Conservation (phyloP, 2,797 vertebrate species). For the Hozukius guyotensis region DNA sequence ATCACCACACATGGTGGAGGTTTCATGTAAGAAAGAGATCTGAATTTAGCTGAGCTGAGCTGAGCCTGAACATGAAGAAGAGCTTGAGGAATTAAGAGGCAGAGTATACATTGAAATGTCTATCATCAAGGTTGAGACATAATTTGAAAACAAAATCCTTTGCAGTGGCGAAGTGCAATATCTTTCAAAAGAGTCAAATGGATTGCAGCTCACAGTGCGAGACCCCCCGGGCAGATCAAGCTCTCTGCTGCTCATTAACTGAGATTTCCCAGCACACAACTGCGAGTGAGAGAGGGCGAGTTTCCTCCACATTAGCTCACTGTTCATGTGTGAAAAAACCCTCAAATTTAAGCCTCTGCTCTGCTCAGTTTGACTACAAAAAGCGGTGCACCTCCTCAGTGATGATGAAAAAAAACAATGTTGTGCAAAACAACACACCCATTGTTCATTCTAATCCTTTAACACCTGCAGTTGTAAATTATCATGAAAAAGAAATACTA, state of each 20-base stretch:
- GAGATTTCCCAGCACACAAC: neutral
- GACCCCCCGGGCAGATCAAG: neutral
- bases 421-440: neutral
- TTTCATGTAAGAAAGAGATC: neutral
- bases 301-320: neutral
- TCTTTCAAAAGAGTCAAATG: neutral
- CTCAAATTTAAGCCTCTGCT: neutral
- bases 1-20: neutral
- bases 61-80: neutral
- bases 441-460: neutral
- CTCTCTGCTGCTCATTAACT: neutral
- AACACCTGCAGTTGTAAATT: neutral
- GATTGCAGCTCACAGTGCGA: neutral
- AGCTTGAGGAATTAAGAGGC: neutral
- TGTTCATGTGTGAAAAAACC: neutral
- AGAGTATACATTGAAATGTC: neutral
- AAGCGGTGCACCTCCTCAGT: neutral
- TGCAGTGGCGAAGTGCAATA: neutral
- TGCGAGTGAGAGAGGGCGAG: neutral
- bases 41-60: neutral
- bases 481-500: neutral
- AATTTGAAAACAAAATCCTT: neutral
- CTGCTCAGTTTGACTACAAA: neutral
- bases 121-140: neutral
- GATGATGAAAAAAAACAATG: neutral